A percentile compares a stretch with the other conserved stretches of the same genome.
Conservation (phyloP, 2,888 invertebrate genomes). For the Melanostoma scalare region DNA sequence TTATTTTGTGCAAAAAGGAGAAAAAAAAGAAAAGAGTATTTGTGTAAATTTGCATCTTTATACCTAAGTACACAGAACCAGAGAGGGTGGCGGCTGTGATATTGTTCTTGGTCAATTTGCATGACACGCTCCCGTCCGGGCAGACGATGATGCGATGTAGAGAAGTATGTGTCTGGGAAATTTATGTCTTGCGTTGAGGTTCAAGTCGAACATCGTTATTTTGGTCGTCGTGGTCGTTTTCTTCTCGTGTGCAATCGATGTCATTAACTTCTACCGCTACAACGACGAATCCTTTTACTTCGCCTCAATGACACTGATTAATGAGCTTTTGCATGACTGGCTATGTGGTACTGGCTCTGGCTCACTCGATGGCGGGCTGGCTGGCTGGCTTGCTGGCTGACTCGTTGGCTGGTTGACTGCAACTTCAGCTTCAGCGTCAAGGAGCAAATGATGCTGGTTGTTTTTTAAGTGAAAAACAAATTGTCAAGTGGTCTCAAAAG, state of each 20-base stretch:
- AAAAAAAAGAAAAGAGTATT: conserved; percentile 1
- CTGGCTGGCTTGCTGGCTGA: not conserved
- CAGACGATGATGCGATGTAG: conserved; percentile 1
- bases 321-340: conserved; percentile 59
- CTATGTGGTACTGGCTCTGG: not conserved
- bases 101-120: conserved; percentile 64
- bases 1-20: not conserved
- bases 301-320: conserved; percentile 70
- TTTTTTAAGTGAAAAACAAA: conserved; percentile 67
- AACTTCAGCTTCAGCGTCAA: conserved; percentile 42
- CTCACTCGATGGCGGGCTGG: not conserved
- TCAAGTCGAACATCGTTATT: conserved; percentile 41
- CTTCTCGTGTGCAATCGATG: conserved; percentile 65
- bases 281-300: conserved; percentile 69
- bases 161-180: conserved; percentile 51
- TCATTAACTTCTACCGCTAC: conserved; percentile 69
- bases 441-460: conserved; percentile 63
- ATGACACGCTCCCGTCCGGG: conserved; percentile 52
- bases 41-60: not conserved
- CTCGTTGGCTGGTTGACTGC: conserved; percentile 19
- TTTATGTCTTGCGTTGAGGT: conserved; percentile 61
- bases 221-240: conserved; percentile 27
- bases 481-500: conserved; percentile 72
- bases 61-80: not conserved
- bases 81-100: conserved; percentile 13